Evolutionary conservation across 2,888 invertebrate genomes (phyloP).

Genomic region (Eubasilissa splendida): DNA sequence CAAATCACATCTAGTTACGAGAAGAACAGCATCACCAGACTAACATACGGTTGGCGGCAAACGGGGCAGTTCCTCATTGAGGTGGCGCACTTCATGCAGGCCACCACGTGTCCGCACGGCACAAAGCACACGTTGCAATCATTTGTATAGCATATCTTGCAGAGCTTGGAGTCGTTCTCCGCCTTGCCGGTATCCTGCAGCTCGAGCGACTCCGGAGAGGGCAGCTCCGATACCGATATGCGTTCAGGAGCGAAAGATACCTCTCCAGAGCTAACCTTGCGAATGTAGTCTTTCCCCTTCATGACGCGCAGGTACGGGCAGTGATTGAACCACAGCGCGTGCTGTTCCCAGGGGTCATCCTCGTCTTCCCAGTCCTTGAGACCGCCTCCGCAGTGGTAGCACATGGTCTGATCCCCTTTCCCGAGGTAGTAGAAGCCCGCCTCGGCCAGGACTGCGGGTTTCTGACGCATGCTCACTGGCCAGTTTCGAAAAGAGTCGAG

Average conservation of each 20-base stretch:
- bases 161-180: constrained; percentile 77
- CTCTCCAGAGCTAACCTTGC: constrained; percentile 28
- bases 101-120: constrained; percentile 95
- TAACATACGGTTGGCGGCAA: constrained; percentile 78
- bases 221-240: constrained; percentile 55
- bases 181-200: constrained; percentile 39
- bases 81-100: constrained; percentile 93
- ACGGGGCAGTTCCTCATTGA: constrained; percentile 90
- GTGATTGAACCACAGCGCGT: constrained; percentile 92
- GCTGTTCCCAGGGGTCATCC: constrained; percentile 96
- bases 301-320: constrained; percentile 87
- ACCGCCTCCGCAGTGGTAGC: constrained; percentile 95
- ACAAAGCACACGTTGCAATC: constrained; percentile 93
- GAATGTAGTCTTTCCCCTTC: constrained; percentile 80
- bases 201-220: not conserved
- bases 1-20: no score
- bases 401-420: constrained; percentile 90
- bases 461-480: constrained; percentile 87
- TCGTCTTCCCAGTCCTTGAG: constrained; percentile 93
- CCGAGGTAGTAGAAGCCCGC: constrained; percentile 96
- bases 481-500: constrained; percentile 83
- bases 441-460: constrained; percentile 84
- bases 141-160: constrained; percentile 93
- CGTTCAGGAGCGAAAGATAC: no score
- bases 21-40: constrained; percentile 69